These are phyloP conservation scores for Drosophila santomea DNA, from an alignment of 1,140 invertebrate genomes.

Conservation along the genomic window DNA sequence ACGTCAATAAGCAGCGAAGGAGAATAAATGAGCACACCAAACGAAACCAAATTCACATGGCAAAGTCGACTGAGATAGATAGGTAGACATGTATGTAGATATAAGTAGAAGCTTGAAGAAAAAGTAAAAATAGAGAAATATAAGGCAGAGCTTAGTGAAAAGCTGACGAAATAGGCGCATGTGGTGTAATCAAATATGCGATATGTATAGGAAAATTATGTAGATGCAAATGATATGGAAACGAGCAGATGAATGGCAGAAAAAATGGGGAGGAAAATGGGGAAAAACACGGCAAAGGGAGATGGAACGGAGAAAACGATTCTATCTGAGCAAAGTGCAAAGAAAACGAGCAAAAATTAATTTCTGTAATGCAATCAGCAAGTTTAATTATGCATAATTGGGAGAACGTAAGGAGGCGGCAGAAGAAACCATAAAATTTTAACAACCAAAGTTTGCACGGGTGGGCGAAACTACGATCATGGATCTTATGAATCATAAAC, in stretches of 20 bases:
- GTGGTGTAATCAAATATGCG: conserved; percentile 73
- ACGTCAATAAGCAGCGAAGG: conserved; percentile 69
- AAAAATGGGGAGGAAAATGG: background rate
- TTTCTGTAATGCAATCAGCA: conserved; percentile 56
- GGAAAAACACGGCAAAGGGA: background rate
- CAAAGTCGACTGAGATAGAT: conserved; percentile 14
- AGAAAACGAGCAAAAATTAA: conserved; percentile 62
- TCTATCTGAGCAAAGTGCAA: conserved; percentile 48
- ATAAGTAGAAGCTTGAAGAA: conserved; percentile 6
- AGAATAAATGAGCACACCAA: conserved; percentile 61
- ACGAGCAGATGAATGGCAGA: too few species aligned
- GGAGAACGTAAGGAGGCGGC: conserved; percentile 18
- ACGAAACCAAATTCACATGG: conserved; percentile 59
- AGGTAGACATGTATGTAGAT: conserved; percentile 12
- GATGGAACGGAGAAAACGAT: conserved; percentile 15
- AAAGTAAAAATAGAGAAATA: conserved; percentile 14
- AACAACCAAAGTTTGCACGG: conserved; percentile 17
- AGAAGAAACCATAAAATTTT: conserved; percentile 28
- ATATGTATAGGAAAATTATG: conserved; percentile 51
- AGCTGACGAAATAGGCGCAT: conserved; percentile 56
- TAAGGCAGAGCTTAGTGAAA: conserved; percentile 46
- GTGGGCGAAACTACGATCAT: conserved; percentile 8
- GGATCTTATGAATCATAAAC: conserved; percentile 8
- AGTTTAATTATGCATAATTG: conserved; percentile 70
- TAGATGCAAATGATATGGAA: conserved; percentile 58